These are phyloP conservation scores for Mystacornis crossleyi DNA, from an alignment of 2,113 vertebrate genomes.

Conservation along the genomic window DNA sequence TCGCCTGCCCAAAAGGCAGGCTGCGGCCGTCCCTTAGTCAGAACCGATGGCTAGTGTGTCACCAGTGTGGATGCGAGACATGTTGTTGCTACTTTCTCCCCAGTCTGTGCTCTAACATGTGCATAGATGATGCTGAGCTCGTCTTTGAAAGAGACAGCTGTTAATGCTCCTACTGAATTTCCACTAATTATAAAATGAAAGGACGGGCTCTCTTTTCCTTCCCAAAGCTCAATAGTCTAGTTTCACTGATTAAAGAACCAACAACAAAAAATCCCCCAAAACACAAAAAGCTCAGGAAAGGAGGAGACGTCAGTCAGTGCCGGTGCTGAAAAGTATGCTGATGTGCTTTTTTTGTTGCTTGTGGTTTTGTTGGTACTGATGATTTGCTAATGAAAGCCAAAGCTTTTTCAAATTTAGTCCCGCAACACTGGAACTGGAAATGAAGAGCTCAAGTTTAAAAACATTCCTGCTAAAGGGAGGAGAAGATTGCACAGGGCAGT, in stretches of 20 bases:
- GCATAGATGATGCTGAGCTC: not conserved
- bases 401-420: constrained; percentile 33
- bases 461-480: not conserved
- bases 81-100: not conserved
- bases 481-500: not conserved
- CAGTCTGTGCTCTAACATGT: not conserved
- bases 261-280: constrained; percentile 22
- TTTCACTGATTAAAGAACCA: constrained; percentile 35
- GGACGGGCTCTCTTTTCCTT: constrained; percentile 21
- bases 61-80: not conserved
- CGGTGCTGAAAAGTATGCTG: constrained; percentile 43
- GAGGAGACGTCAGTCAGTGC: constrained; percentile 2
- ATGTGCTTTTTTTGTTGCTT: constrained; percentile 54
- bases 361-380: constrained; percentile 49
- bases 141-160: constrained; percentile 58
- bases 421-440: not conserved
- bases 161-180: constrained; percentile 51
- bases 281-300: constrained; percentile 42
- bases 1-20: not conserved
- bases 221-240: constrained; percentile 28
- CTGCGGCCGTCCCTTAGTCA: not conserved
- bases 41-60: not conserved
- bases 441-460: constrained; percentile 57
- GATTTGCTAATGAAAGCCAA: constrained; percentile 60
- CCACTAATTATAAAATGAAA: constrained; percentile 66